Evolutionary conservation across 2,797 vertebrate species (phyloP), one percentile per base, ranked within the genome.

Genomic region (Chloroceryle inda): DNA sequence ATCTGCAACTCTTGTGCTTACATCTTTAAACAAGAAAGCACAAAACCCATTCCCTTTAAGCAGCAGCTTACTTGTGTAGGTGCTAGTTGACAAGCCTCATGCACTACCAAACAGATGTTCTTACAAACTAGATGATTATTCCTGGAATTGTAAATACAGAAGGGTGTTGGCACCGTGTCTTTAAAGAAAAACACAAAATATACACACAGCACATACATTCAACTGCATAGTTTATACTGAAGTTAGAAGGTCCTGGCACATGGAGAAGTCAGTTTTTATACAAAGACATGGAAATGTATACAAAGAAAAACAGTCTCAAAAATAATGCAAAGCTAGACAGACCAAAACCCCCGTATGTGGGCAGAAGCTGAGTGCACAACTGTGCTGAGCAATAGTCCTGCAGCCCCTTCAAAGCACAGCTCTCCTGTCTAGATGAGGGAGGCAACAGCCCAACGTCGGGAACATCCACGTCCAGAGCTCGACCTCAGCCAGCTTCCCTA

Each of bases 121-220:
- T 68, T 52, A 44, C 82, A 69, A 58, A 81, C 89, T 59, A 59
- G 75, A 72, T 44, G 66, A 78, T 86, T 85, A 92, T 59, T 94
- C 62, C 73, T 68, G 89, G 79, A 96, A 91, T 3, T 94, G 82
- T 91, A 95, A 96, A 92, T 94, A 94, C 73, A 94, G 92, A 61
- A 84, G 62, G 85, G 73, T 92, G 85, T 78, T 96, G 95, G 92
- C 87, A 85, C 82, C 1, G 5, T 5, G 63, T 83, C 79, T 94
- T 88, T 59, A 88, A 92, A 49, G 11, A 49, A 62, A 88, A 61
- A 79, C 58, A 95, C 83, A 75, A 95, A 79, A 84, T 47, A 13
- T 9, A 55, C 88, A 83, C 23, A 11, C 12, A 38, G 62, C 82
- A 63, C 69, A 72, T 75, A 55, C 47, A 7, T 69, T 80, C 72